Evolutionary conservation across 2,113 vertebrate species (phyloP), one percentile per base, ranked within the genome.

Genomic region (Neolamprologus toae): DNA sequence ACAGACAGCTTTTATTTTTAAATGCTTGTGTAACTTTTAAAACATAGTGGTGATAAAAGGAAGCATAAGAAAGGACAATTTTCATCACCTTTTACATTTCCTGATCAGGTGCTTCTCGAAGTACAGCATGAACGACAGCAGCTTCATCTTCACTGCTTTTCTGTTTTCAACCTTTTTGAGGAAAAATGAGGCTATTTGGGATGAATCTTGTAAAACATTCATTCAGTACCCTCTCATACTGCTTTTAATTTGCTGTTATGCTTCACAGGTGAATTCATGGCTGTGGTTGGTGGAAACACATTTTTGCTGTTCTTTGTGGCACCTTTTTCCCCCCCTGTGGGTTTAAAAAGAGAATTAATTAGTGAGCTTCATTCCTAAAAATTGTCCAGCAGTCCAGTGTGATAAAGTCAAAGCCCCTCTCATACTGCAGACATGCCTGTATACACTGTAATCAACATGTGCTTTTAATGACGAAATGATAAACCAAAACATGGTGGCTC

Each of bases 281-380:
- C 17, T 49, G 42, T 78, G 71, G 45, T 49, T 49, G 42, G 42
- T 78, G 26, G 23, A 78, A 31, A 33, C 73, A 51, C 68, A 5
- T 47, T 47, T 76, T 49, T 28, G 14, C 21, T 47, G 42, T 12
- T 2, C 23, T 19, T 8, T 47, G 23, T 21, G 37, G 37, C n/a
- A 42, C 35, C 35, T 45, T 73, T 42, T 2, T 0, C 0, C 0
- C 11, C 2, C 11, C 12, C 35, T 23, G 1, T 45, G 40, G 37
- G 13, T 45, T 42, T 45, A 73, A 73, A 73, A 40, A 45, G 40
- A 45, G 4, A 45, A 73, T 45, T 45, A 23, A 45, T 47, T 11
- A 3, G 2, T 8, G 23, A 78, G 16, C 23, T 31, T 28, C 14
- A 19, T 10, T 47, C 0, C 21, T 8, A 76, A 47, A 47, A 2